Base-by-base conservation (phyloP, 2,797 vertebrate species). In the Tarsius wallacei region DNA sequence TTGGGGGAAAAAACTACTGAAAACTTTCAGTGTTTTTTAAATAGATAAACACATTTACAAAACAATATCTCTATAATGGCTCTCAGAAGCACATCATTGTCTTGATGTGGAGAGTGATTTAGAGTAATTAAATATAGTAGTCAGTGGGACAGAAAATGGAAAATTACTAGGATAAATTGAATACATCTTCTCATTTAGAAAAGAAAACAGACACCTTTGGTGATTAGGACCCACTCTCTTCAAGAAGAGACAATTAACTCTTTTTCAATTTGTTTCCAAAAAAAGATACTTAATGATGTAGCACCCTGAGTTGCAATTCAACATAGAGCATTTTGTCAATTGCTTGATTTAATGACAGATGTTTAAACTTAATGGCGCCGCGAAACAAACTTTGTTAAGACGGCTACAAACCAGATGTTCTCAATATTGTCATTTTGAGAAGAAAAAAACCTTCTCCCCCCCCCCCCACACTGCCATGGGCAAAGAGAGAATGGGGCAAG, bases 321-420 rank as follows among this genome's bases (percentile, higher is more conserved):
- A 0, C 90, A 86, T 47, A 94, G 96, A 95, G 85, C 97, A 93
- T 98, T 90, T 98, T 98, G 98, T 98, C 98, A 98, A 97, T 90
- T 87, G 90, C 95, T 98, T 98, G 98, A 98, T 98, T 97, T 98
- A 98, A 98, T 98, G 98, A 98, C 98, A 99, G 98, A 98, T 99
- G 98, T 98, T 99, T 98, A 98, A 98, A 98, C 98, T 98, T 98
- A 98, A 98, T 97, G 97, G 98, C 98, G 93, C 96, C 91, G 97
- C 98, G 98, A 98, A 99, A 98, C 98, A 97, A 98, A 99, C 98
- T 98, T 98, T 94, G 97, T 98, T 98, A 98, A 97, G 98, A 98
- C 97, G 96, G 94, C 97, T 98, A 98, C 97, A 98, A 98, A 96
- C 98, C 99, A 99, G 98, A 99, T 99, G 99, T 99, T 98, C 98